Evolutionary conservation across 2,113 vertebrate species (phyloP), one percentile per base, ranked within the genome.

Genomic region (Platichthys stellatus): DNA sequence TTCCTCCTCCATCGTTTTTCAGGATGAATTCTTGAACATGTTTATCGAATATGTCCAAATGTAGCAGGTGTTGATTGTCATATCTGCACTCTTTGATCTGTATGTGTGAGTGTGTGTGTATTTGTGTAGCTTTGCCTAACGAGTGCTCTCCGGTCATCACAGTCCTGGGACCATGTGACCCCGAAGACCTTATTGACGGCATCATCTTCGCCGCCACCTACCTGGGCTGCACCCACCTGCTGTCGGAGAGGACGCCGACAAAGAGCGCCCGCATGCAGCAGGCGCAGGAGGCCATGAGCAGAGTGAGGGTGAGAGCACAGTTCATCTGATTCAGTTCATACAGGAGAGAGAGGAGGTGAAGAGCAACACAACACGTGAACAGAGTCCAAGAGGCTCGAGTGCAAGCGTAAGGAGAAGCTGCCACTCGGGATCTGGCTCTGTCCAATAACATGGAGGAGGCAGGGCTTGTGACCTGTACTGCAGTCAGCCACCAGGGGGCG

Each of bases 171-270:
- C 98, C 97, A 2, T 99, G 98, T 15, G 98, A 99, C 93, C 97
- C 97, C 0, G 97, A 98, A 80, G 98, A 99, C 89, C 94, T 99
- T 63, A 98, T 99, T 0, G 98, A 99, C 84, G 98, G 98, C 86
- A 98, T 99, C 3, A 98, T 99, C 91, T 99, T 99, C 92, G 97
- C 98, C 12, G 97, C 98, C 21, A 98, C 96, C 86, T 99, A 98
- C 92, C 94, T 99, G 89, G 98, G 97, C 85, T 99, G 96, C 40
- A 99, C 98, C 72, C 97, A 99, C 76, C 95, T 99, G 63, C 96
- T 99, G 75, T 99, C 97, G 2, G 98, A 99, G 85, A 95, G 97
- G 92, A 98, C 96, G 11, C 97, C 98, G 13, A 96, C 96, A 54
- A 99, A 99, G 93, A 98, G 96, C 20, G 96, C 96, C 40, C 96